phyloP scores from a whole-genome alignment of 2,888 invertebrate species.

The Eilema sororculum region DNA sequence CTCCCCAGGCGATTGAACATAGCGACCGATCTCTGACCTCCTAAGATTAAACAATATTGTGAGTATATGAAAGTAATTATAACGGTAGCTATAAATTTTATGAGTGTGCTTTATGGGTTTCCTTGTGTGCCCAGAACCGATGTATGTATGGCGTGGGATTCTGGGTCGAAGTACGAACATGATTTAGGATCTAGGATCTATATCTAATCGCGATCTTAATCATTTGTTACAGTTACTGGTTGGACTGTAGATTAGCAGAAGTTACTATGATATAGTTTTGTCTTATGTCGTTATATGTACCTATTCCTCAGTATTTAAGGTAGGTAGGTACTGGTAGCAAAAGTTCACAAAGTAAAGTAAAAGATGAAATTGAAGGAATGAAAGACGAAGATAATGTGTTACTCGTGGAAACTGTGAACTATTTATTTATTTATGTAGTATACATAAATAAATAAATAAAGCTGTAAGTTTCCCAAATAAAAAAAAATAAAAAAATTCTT shows the following conservation, averaged over 20 bases:
- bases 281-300: no score
- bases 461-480: no score
- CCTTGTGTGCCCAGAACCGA: slow-evolving; percentile 40
- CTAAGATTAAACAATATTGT: slow-evolving; percentile 70
- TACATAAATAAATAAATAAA: no score
- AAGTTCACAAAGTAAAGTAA: neutral
- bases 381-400: no score
- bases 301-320: no score
- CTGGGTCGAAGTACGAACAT: slow-evolving; percentile 18
- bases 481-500: no score
- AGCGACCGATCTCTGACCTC: slow-evolving; percentile 66
- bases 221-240: slow-evolving; percentile 46
- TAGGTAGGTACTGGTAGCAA: no score
- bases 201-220: slow-evolving; percentile 40
- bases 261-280: neutral
- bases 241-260: neutral
- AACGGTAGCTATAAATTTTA: slow-evolving; percentile 63
- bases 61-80: slow-evolving; percentile 70
- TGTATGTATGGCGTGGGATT: slow-evolving; percentile 1
- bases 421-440: no score
- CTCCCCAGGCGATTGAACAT: slow-evolving; percentile 64
- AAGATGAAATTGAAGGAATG: neutral
- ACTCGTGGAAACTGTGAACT: no score
- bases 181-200: slow-evolving; percentile 33
- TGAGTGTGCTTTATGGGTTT: slow-evolving; percentile 50